These are phyloP conservation scores for Lasaia peninsularis DNA, from an alignment of 1,140 invertebrate species.

Conservation along the genomic window DNA sequence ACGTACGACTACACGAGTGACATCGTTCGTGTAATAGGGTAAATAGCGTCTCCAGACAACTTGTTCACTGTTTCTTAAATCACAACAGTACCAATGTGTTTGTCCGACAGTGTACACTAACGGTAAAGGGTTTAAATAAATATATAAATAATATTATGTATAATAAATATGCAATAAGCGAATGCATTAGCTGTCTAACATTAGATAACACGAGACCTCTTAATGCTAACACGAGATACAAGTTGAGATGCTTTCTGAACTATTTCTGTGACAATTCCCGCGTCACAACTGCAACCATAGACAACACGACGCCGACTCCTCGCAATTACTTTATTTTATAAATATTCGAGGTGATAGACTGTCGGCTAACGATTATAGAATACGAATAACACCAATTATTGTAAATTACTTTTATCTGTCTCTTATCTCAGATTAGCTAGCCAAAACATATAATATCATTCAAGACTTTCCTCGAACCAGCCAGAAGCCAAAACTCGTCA, in stretches of 20 bases:
- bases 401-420: too few species aligned
- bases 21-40: too few species aligned
- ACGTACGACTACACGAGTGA: too few species aligned
- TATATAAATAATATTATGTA: constrained; percentile 39
- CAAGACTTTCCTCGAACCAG: too few species aligned
- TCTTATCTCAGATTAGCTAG: too few species aligned
- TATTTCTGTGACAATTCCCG: not conserved
- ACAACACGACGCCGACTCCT: not conserved
- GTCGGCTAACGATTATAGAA: not conserved
- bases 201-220: constrained; percentile 71
- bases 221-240: constrained; percentile 61
- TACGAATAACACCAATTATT: too few species aligned
- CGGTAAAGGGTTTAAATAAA: constrained; percentile 19
- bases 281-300: not conserved
- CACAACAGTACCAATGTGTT: constrained; percentile 6
- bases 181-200: constrained; percentile 65
- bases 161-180: constrained; percentile 62
- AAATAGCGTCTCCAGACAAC: constrained; percentile 10
- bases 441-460: too few species aligned
- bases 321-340: not conserved
- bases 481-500: too few species aligned
- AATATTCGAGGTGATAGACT: not conserved
- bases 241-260: constrained; percentile 28
- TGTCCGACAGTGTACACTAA: constrained; percentile 23
- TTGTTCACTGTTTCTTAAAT: too few species aligned